phyloP scores from a whole-genome alignment of 2,888 invertebrate species.

The Pteria penguin region DNA sequence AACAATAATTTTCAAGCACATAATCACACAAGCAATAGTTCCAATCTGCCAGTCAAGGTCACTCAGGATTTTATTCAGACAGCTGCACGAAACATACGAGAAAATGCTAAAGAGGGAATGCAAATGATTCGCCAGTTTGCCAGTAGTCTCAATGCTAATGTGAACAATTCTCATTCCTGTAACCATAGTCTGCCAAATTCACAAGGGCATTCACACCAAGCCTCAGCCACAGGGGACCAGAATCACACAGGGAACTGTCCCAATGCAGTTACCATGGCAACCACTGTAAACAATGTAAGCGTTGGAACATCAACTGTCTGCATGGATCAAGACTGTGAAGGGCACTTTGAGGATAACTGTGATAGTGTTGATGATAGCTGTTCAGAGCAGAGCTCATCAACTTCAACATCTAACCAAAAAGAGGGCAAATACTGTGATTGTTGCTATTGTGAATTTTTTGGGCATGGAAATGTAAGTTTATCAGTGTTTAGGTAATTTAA shows the following conservation, averaged over 20 bases:
- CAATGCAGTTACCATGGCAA: conserved; percentile 60
- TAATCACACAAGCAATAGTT: conserved; percentile 51
- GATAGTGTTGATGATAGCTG: conserved; percentile 80
- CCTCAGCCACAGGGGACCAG: conserved; percentile 21
- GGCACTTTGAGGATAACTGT: conserved; percentile 73
- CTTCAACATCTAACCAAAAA: conserved; percentile 80
- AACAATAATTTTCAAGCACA: conserved; percentile 56
- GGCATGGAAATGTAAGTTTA: conserved; percentile 84
- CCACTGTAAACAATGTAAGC: conserved; percentile 71
- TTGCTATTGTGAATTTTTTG: conserved; percentile 91
- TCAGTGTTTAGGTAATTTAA: background rate
- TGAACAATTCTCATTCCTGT: conserved; percentile 46
- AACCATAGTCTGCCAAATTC: conserved; percentile 43
- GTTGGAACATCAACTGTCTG: conserved; percentile 72
- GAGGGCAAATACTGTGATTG: conserved; percentile 85
- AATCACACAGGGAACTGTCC: conserved; percentile 47
- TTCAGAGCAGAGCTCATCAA: conserved; percentile 81
- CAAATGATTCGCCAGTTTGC: conserved; percentile 57
- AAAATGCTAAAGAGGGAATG: conserved; percentile 53
- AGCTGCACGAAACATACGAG: conserved; percentile 45
- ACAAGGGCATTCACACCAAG: conserved; percentile 30
- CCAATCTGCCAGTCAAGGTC: conserved; percentile 42
- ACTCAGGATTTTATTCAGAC: conserved; percentile 55
- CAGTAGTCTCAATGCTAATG: conserved; percentile 52
- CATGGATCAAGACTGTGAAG: conserved; percentile 75